Percentiles rank a stretch among this genome's conserved stretches.
These are phyloP conservation scores for Malacoraja senta DNA, from an alignment of 2,797 vertebrate species.

Conservation along the genomic window DNA sequence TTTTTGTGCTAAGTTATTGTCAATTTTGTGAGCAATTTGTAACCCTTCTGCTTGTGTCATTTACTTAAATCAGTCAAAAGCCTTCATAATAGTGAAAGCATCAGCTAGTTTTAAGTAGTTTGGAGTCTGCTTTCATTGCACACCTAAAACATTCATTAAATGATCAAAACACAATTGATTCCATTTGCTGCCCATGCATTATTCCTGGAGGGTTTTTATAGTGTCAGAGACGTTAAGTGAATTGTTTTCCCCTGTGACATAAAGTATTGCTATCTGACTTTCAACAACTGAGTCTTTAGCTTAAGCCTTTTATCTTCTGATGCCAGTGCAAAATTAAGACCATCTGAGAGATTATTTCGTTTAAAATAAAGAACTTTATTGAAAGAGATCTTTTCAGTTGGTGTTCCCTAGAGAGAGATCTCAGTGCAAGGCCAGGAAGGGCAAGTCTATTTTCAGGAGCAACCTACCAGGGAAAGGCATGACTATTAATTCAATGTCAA, in stretches of 20 bases:
- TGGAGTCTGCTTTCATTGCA: not conserved
- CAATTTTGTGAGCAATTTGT: not conserved
- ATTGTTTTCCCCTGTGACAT: not conserved
- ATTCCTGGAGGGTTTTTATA: not conserved
- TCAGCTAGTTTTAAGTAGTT: not conserved
- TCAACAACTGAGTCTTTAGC: not conserved
- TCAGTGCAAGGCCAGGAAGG: not conserved
- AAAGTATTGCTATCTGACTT: not conserved
- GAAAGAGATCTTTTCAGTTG: not conserved
- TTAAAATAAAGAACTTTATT: not conserved
- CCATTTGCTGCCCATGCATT: not conserved
- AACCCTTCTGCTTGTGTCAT: not conserved
- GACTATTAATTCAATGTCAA: not conserved
- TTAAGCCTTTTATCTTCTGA: conserved; percentile 2
- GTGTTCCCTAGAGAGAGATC: not conserved
- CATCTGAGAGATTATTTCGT: not conserved
- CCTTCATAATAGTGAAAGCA: not conserved
- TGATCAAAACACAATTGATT: not conserved
- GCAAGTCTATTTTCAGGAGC: not conserved
- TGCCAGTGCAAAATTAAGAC: not conserved
- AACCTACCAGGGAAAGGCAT: not conserved
- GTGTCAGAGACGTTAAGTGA: not conserved
- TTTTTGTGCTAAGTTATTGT: not conserved
- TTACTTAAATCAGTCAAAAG: not conserved
- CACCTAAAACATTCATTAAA: not conserved